Conservation (phyloP, 2,888 invertebrate species). For the Xiphydria camelus region DNA sequence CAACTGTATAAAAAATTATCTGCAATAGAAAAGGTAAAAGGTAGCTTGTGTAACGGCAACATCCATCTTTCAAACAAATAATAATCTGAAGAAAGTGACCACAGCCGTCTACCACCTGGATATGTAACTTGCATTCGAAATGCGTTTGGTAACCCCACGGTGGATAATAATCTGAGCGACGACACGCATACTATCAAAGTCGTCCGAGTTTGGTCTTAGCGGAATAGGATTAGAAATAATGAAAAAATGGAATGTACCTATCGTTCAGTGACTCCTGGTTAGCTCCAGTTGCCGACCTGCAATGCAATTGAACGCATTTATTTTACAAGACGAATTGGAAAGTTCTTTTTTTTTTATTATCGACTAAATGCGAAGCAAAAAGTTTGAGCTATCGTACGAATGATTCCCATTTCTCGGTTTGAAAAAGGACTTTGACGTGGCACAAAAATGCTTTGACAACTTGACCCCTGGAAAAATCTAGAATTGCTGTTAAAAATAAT, state of each 20-base stretch:
- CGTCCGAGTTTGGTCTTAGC: no score
- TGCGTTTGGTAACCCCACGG: conserved; percentile 23
- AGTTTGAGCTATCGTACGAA: conserved; percentile 24
- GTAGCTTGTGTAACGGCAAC: conserved; percentile 21
- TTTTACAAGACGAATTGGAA: conserved; percentile 36
- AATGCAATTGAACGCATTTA: conserved; percentile 51
- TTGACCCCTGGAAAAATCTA: conserved; percentile 52
- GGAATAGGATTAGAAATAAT: conserved; percentile 17
- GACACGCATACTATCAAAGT: no score
- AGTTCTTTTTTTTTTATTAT: conserved; percentile 2
- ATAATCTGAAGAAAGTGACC: conserved; percentile 25
- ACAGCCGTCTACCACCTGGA: conserved; percentile 22
- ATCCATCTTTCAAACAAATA: conserved; percentile 28
- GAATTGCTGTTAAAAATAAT: conserved; percentile 43
- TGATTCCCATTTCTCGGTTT: conserved; percentile 35
- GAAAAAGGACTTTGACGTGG: conserved; percentile 46
- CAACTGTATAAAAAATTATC: conserved; percentile 44
- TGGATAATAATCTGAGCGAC: no score
- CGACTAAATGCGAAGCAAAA: conserved; percentile 21
- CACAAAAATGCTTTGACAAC: no score
- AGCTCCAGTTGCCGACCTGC: conserved; percentile 52
- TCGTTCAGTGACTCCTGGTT: conserved; percentile 55
- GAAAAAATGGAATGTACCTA: conserved; percentile 42
- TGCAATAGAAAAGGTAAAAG: conserved; percentile 40
- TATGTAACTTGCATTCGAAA: conserved; percentile 23